Percentiles rank a stretch among this genome's conserved stretches.
phyloP scores from a whole-genome alignment of 2,113 vertebrate genomes.

The Lophochroa leadbeateri region DNA sequence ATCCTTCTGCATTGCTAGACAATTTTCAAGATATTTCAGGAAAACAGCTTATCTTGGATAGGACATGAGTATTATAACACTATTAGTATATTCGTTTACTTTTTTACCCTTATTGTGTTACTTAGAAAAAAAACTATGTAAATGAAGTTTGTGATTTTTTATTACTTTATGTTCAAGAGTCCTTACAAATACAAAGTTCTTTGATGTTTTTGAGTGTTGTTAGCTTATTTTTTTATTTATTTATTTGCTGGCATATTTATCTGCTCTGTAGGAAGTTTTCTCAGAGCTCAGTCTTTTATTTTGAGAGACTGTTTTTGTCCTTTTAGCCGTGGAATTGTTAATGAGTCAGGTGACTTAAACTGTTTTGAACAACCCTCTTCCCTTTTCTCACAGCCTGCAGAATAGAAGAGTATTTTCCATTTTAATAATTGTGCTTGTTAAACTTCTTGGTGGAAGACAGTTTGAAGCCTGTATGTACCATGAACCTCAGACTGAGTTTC shows the following conservation, averaged over 20 bases:
- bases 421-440: neutral
- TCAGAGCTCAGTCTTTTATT: neutral
- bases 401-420: neutral
- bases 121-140: neutral
- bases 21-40: neutral
- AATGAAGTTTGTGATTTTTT: neutral
- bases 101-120: neutral
- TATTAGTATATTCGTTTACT: neutral
- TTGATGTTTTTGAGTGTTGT: neutral
- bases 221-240: neutral
- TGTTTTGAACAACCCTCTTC: neutral
- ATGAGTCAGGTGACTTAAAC: neutral
- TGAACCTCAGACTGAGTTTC: neutral
- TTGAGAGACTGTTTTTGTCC: neutral
- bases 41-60: neutral
- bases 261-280: neutral
- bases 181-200: neutral
- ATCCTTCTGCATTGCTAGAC: neutral
- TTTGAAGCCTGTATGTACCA: neutral
- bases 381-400: neutral
- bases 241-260: neutral
- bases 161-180: neutral
- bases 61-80: neutral
- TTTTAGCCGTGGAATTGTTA: neutral
- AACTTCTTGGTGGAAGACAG: neutral